These are phyloP conservation scores for Oryctolagus cuniculus DNA, from an alignment of 2,113 vertebrate genomes.

Conservation along the genomic window mOryCun1.1 NC_091432.1:41121001-41121500, in stretches of 20 bases:
- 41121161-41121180: too few species aligned
- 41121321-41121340: neutral
- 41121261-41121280: neutral
- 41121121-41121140: too few species aligned
- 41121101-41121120: too few species aligned
- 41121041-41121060: too few species aligned
- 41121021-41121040: too few species aligned
- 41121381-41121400: neutral
- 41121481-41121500: neutral
- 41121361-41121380: neutral
- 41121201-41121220: neutral
- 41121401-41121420: neutral
- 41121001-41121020: too few species aligned
- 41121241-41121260: neutral
- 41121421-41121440: neutral
- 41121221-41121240: neutral
- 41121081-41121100: too few species aligned
- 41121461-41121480: neutral
- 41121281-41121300: neutral
- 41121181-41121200: neutral
- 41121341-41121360: neutral
- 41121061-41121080: too few species aligned
- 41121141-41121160: too few species aligned
- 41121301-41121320: neutral
- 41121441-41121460: neutral